A percentile compares a stretch with the other conserved stretches of the same genome.
These are phyloP conservation scores for Siderastrea siderea DNA, from an alignment of 92 coral and sea anemone species.

Conservation along the genomic window DNA sequence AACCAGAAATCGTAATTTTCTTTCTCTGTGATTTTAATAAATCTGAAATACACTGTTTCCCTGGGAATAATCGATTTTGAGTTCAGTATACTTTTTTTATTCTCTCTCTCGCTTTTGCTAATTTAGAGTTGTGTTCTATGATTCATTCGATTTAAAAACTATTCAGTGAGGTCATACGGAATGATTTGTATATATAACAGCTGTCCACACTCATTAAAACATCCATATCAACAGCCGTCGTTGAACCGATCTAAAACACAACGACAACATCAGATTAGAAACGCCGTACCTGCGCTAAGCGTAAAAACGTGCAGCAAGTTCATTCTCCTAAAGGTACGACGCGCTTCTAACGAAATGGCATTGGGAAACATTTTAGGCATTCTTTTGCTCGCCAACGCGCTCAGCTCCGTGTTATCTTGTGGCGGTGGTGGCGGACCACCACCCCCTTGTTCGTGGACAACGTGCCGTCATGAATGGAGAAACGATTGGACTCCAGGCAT, in stretches of 20 bases:
- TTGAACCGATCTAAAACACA: background rate
- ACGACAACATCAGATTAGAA: background rate
- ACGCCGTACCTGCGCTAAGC: too few relatives aligned
- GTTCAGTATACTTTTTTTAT: too few relatives aligned
- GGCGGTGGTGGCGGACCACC: conserved; percentile 58
- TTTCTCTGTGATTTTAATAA: too few relatives aligned
- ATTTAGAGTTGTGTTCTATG: too few relatives aligned
- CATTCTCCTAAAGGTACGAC: background rate
- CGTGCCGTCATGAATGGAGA: conserved; percentile 87
- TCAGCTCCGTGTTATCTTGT: conserved; percentile 9
- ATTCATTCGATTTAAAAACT: too few relatives aligned
- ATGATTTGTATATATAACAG: background rate
- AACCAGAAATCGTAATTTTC: too few relatives aligned
- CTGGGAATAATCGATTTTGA: too few relatives aligned
- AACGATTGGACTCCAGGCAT: conserved; percentile 83
- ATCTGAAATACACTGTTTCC: too few relatives aligned
- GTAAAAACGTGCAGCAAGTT: background rate
- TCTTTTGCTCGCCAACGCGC: background rate
- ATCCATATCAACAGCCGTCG: background rate
- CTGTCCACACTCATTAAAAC: conserved; percentile 22
- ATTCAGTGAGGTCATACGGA: too few relatives aligned
- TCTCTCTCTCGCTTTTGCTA: too few relatives aligned
- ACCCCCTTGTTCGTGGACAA: conserved; percentile 83
- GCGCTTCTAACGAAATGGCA: background rate
- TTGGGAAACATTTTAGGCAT: background rate